Conservation (phyloP, 2,797 vertebrate species). For the Harpagifer antarcticus region DNA sequence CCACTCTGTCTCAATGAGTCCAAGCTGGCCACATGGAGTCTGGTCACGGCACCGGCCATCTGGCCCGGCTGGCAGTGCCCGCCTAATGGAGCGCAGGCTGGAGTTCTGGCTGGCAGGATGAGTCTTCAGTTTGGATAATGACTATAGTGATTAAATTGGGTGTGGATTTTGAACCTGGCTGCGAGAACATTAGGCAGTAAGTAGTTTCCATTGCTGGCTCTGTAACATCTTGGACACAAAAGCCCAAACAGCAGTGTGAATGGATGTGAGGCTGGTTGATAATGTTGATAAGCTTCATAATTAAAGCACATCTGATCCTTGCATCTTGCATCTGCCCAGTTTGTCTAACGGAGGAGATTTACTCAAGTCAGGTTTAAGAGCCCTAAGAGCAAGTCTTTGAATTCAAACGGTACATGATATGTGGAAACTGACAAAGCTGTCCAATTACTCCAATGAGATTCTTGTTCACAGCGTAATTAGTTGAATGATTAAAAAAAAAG, state of each 20-base stretch:
- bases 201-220: conserved; percentile 39
- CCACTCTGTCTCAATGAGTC: conserved; percentile 60
- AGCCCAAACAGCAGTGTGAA: conserved; percentile 31
- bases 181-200: conserved; percentile 43
- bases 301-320: conserved; percentile 39
- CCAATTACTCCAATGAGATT: conserved; percentile 8
- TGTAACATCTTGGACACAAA: conserved; percentile 39
- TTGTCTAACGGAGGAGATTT: neutral
- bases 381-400: conserved; percentile 17
- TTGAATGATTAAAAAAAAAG: conserved; percentile 18
- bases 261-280: conserved; percentile 19
- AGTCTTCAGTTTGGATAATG: conserved; percentile 71
- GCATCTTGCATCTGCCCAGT: conserved; percentile 7
- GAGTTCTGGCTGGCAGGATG: conserved; percentile 53
- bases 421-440: conserved; percentile 26
- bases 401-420: conserved; percentile 25
- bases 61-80: conserved; percentile 52
- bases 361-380: neutral
- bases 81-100: conserved; percentile 56
- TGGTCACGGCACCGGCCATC: conserved; percentile 60
- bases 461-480: conserved; percentile 22
- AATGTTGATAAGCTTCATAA: conserved; percentile 40
- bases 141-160: conserved; percentile 52
- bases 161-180: conserved; percentile 56
- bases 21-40: conserved; percentile 43